Base-by-base conservation (phyloP, 2,888 invertebrate species). In the Leptinotarsa juncta region DNA sequence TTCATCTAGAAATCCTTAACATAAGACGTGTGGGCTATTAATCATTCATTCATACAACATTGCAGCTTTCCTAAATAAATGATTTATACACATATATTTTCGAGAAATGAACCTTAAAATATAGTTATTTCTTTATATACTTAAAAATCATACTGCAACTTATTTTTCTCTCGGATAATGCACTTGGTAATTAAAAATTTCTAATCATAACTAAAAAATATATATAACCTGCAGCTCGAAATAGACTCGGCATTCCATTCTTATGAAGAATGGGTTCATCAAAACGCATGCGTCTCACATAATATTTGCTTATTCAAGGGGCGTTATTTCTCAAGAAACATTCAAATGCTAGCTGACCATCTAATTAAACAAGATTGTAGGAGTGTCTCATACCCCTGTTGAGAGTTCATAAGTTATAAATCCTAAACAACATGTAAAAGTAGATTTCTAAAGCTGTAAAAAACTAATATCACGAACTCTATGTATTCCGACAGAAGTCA, bases 21-120 rank as follows among this genome's bases (percentile, higher is more conserved):
- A 85, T 84, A 85, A 86, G 86, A 86, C 81, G 82, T 83, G 85
- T 86, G 86, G 86, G 85, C 85, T 85, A 85, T 84, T 78, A 73
- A 66, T 79, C 83, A 83, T 82, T 84, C 84, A 83, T 82, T 84
- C 84, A 83, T 83, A 82, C 84, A 83, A 81, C 82, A 81, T 80
- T 82, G 85, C 84, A 85, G 83, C 83, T 84, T 84, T 84, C 83
- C 83, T 85, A 85, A 83, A 84, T 85, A 84, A 85, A 84, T 81
- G 82, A 80, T 82, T 79, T 78, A 77, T 78, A 77, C 78, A 80
- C 77, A 74, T 77, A 77, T 71, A 76, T 70, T 74, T 74, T 75
- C 71, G 71, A 79, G 73, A 71, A 76, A 72, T 74, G 78, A 79
- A 80, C 77, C 75, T 78, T 73, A 81, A 81, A 80, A 82, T 82